Conservation (phyloP, 2,888 invertebrate species). For the Mycalesis mineus region DNA sequence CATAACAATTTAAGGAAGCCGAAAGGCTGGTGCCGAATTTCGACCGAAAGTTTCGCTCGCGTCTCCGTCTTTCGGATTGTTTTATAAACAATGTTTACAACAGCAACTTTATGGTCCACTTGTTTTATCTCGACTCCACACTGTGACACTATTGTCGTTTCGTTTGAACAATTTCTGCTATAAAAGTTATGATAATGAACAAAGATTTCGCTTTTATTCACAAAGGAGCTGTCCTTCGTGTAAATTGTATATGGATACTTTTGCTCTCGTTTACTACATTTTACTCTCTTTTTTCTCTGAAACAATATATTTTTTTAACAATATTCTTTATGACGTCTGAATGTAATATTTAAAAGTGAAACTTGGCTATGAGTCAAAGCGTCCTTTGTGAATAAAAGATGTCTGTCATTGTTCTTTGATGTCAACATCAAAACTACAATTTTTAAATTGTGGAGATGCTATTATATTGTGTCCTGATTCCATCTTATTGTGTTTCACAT, state of each 20-base stretch:
- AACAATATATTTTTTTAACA: slow-evolving; percentile 32
- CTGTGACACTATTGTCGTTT: slow-evolving; percentile 61
- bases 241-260: slow-evolving; percentile 40
- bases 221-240: slow-evolving; percentile 26
- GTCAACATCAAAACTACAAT: slow-evolving; percentile 19
- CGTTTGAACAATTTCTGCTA: slow-evolving; percentile 51
- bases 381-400: slow-evolving; percentile 29
- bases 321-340: slow-evolving; percentile 31
- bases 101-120: slow-evolving; percentile 71
- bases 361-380: slow-evolving; percentile 31
- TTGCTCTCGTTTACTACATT: slow-evolving; percentile 53
- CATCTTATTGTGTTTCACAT: neutral
- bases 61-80: slow-evolving; percentile 65
- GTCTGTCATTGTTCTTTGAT: slow-evolving; percentile 27
- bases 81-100: slow-evolving; percentile 76
- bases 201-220: slow-evolving; percentile 54
- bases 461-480: neutral
- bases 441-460: neutral
- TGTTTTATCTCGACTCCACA: slow-evolving; percentile 60
- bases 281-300: slow-evolving; percentile 29
- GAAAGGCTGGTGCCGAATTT: slow-evolving; percentile 70
- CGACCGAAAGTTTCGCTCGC: slow-evolving; percentile 70
- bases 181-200: slow-evolving; percentile 40
- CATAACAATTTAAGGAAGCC: slow-evolving; percentile 76
- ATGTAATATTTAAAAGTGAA: slow-evolving; percentile 39